Evolutionary conservation across 2,797 vertebrate species (phyloP), one percentile per base, ranked within the genome.

Genomic region (Phalanger gymnotis): DNA sequence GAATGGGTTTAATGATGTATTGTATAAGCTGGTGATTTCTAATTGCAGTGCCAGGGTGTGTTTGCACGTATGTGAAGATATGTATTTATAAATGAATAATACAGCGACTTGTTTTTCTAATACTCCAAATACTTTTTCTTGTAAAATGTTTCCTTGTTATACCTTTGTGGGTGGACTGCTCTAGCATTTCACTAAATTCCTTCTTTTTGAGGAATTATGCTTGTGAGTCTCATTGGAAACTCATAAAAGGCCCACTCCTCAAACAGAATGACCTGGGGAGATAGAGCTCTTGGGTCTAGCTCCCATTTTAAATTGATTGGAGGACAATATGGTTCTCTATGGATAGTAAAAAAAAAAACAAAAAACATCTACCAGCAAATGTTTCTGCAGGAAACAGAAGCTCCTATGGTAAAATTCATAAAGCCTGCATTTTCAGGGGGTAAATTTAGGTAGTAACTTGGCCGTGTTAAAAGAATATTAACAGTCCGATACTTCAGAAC

Each of bases 1-100:
- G 93, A 98, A 96, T 98, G 52, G 34, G 58, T 61, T 97, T 97
- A 96, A 96, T 96, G 66, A 95, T 55, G 10, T 94, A 98, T 95
- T 97, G 57, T 51, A 97, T 52, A 98, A 87, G 93, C 90, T 96
- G 52, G 91, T 97, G 57, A 94, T 94, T 97, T 96, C 90, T 95
- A 93, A 97, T 96, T 97, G 40, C 51, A 93, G 40, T 93, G 57
- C 52, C 92, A 91, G 54, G 93, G 93, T 96, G n/a, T 92, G 27
- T 1, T 92, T 94, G 34, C 53, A 95, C 92, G 31, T 96, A 95
- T 94, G 90, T 96, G 56, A 95, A 95, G 54, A 95, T 96, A 95
- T 16, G 16, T 61, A 93, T 96, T 96, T 93, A 87, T 91, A 93
- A 96, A 90, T 53, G 52, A 2, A 93, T 93, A 93, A 95, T 95